Evolutionary conservation across 2,888 invertebrate species (phyloP), one percentile per base, ranked within the genome.

Genomic region (Cordilura impudica): DNA sequence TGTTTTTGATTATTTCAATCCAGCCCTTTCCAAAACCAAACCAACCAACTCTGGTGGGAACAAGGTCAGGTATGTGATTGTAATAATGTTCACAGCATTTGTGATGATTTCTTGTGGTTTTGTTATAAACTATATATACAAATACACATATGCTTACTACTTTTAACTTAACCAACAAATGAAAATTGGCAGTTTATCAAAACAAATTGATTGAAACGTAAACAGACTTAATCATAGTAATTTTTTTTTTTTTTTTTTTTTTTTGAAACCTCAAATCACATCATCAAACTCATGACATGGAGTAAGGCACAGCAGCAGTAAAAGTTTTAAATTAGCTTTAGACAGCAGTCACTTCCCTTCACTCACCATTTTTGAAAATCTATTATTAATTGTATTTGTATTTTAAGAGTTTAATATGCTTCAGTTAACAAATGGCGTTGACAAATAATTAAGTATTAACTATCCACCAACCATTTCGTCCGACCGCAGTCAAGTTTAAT

Each of bases 341-440:
- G 35, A n/a, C n/a, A n/a, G n/a, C n/a, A n/a, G n/a, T n/a, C n/a
- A n/a, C n/a, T n/a, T n/a, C n/a, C n/a, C n/a, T n/a, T n/a, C n/a
- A n/a, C n/a, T n/a, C n/a, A n/a, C n/a, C n/a, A n/a, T n/a, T n/a
- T n/a, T n/a, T n/a, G n/a, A n/a, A n/a, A n/a, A n/a, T n/a, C n/a
- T n/a, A n/a, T n/a, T n/a, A n/a, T n/a, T n/a, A n/a, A n/a, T n/a
- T n/a, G n/a, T n/a, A n/a, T n/a, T n/a, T n/a, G n/a, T n/a, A n/a
- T n/a, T 35, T 35, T 35, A 12, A 35, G 10, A 35, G 1, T 70
- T 43, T n/a, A 39, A 63, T 4, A 43, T 45, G 53, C 43, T 29
- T 70, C 69, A 31, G 63, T 63, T 49, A 47, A 35, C 76, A 71
- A 77, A 71, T 66, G 66, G 71, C 66, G 76, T 71, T 71, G 77